Conservation (phyloP, 2,113 vertebrate genomes). For the Oriolus oriolus region DNA sequence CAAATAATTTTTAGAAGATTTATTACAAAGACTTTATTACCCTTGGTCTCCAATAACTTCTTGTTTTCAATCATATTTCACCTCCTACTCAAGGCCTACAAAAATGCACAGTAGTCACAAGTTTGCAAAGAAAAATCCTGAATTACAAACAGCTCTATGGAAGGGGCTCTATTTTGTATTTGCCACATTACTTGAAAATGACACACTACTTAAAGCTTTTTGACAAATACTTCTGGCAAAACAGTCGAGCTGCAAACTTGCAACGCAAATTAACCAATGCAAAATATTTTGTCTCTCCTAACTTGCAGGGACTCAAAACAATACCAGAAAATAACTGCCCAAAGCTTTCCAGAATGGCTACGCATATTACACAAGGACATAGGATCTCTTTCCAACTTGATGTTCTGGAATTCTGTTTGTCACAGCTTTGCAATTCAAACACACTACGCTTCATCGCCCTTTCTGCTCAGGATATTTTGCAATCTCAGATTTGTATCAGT, state of each 20-base stretch:
- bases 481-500: not conserved
- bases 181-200: not conserved
- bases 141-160: not conserved
- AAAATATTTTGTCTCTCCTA: not conserved
- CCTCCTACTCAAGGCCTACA: not conserved
- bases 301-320: not conserved
- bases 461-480: not conserved
- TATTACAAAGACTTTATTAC: not conserved
- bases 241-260: not conserved
- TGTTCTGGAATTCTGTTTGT: not conserved
- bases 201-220: not conserved
- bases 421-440: not conserved
- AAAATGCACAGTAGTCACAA: not conserved
- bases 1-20: not conserved
- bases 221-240: not conserved
- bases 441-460: not conserved
- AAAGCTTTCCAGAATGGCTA: not conserved
- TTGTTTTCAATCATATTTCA: not conserved
- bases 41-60: not conserved
- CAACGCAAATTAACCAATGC: not conserved
- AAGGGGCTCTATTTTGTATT: not conserved
- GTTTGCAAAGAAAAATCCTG: not conserved
- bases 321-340: not conserved
- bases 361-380: not conserved
- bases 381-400: not conserved